These are phyloP conservation scores for Urocolius indicus DNA, from an alignment of 2,113 vertebrate genomes.

Conservation along the genomic window DNA sequence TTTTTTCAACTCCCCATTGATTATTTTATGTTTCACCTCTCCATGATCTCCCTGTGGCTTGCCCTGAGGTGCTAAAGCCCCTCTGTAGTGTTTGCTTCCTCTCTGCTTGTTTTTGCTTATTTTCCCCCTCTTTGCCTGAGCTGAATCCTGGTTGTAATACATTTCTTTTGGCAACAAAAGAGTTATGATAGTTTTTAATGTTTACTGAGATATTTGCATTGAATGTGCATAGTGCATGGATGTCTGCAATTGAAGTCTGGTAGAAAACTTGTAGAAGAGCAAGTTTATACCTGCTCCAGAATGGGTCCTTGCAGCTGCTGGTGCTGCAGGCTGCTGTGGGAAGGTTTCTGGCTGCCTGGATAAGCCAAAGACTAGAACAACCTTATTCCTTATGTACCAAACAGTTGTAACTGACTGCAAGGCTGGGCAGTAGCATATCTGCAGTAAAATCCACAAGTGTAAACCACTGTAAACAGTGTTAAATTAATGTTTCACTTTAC, in stretches of 20 bases:
- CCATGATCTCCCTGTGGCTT: neutral
- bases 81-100: neutral
- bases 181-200: neutral
- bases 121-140: no score
- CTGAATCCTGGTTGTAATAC: neutral
- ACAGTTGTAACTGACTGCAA: neutral
- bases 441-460: rapidly evolving
- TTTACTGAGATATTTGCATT: neutral
- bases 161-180: neutral
- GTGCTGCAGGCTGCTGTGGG: neutral
- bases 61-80: neutral
- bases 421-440: neutral
- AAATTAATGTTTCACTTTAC: neutral
- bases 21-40: rapidly evolving
- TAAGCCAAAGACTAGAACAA: neutral
- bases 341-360: neutral
- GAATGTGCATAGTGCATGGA: neutral
- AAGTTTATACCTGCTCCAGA: neutral
- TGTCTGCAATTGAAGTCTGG: neutral
- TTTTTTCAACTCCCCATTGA: rapidly evolving
- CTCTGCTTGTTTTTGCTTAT: neutral
- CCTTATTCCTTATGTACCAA: neutral
- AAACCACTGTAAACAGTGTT: neutral
- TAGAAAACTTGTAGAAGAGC: neutral
- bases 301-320: neutral